These are phyloP conservation scores for Pithys albifrons DNA, from an alignment of 2,113 vertebrate genomes.

Conservation along the genomic window DNA sequence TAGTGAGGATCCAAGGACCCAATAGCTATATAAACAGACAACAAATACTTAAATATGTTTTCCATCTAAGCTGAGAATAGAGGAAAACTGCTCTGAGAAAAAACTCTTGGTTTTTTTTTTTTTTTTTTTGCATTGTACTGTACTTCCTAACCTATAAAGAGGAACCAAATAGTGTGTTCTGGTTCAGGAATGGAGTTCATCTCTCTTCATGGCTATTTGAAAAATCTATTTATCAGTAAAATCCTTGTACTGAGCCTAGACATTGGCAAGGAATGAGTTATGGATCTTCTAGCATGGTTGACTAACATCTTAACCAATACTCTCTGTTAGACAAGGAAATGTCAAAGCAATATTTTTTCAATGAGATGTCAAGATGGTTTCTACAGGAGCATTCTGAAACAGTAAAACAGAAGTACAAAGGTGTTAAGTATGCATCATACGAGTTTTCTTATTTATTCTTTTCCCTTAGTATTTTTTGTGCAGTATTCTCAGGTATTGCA, in stretches of 20 bases:
- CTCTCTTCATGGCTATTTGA: not conserved
- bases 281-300: not conserved
- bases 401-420: not conserved
- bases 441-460: not conserved
- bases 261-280: not conserved
- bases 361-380: not conserved
- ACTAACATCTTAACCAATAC: not conserved
- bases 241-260: not conserved
- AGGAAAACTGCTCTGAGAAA: constrained; percentile 5
- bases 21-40: not conserved
- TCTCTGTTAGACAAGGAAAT: not conserved
- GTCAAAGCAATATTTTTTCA: constrained; percentile 1
- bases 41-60: not conserved
- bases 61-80: not conserved
- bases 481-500: not conserved
- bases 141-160: not conserved
- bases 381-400: not conserved
- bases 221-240: constrained; percentile 4
- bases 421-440: not conserved
- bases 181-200: not conserved
- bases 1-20: not conserved
- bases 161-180: not conserved
- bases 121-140: not conserved
- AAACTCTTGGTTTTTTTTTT: not conserved
- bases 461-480: not conserved